Evolutionary conservation across 2,113 vertebrate species (phyloP).

Genomic region (Mormoops blainvillei): DNA sequence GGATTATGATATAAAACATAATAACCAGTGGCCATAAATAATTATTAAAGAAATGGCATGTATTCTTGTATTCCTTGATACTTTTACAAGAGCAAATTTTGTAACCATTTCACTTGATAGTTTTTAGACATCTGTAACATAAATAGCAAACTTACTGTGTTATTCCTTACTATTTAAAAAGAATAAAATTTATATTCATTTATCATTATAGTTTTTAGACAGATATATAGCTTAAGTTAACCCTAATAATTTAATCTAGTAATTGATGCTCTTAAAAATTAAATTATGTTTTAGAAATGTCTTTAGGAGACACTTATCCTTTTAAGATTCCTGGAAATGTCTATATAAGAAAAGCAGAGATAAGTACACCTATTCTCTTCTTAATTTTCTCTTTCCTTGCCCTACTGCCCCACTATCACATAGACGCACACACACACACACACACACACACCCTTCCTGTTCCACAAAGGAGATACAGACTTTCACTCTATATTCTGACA

Average conservation of each 20-base stretch:
- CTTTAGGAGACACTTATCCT: background rate
- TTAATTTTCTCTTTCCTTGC: background rate
- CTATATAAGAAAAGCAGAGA: background rate
- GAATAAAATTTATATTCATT: background rate
- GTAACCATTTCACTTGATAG: background rate
- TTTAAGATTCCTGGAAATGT: background rate
- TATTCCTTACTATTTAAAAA: conserved; percentile 13
- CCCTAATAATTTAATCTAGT: background rate
- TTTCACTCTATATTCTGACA: conserved; percentile 80
- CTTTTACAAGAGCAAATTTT: background rate
- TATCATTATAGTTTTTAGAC: background rate
- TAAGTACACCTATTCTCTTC: background rate
- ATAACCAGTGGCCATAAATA: background rate
- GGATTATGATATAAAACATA: background rate
- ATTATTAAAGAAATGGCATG: background rate
- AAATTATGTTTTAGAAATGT: background rate
- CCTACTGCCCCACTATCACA: background rate
- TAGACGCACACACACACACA: no score
- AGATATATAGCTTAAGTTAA: background rate
- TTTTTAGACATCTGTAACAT: background rate
- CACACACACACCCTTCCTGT: background rate
- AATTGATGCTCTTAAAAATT: conserved; percentile 5
- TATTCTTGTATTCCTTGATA: background rate
- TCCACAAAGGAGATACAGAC: conserved; percentile 80
- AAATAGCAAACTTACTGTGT: background rate